Conservation (phyloP, 2,113 vertebrate species). For the Cochlearius cochlearius region DNA sequence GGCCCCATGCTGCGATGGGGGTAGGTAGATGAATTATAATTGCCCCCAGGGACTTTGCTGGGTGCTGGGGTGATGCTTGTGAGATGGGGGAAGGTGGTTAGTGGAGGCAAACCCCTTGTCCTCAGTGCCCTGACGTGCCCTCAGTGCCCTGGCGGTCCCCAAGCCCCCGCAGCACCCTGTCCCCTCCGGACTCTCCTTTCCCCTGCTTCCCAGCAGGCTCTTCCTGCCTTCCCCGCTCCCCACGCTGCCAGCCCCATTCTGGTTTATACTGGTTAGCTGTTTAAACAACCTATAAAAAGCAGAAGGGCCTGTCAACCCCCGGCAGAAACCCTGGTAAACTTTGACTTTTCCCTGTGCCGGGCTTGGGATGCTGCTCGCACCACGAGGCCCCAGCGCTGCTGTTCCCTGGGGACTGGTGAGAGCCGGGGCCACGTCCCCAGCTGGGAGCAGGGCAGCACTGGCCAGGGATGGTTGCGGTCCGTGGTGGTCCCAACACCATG, state of each 20-base stretch:
- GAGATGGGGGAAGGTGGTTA: fast-evolving
- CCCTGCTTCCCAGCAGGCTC: background rate
- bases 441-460: background rate
- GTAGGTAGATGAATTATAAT: fast-evolving
- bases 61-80: background rate
- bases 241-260: background rate
- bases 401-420: fast-evolving
- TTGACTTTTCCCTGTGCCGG: background rate
- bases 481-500: fast-evolving
- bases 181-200: background rate
- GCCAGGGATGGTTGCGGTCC: background rate
- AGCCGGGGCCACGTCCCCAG: background rate
- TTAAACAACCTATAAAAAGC: constrained; percentile 59
- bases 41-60: too few species aligned
- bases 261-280: background rate
- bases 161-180: fast-evolving
- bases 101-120: background rate
- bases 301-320: background rate
- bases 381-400: background rate
- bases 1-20: fast-evolving
- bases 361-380: background rate
- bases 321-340: background rate
- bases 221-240: background rate
- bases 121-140: fast-evolving
- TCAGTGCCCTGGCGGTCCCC: fast-evolving